Evolutionary conservation across 1,140 invertebrate genomes (phyloP), one percentile per base, ranked within the genome.

Genomic region (Heliconius hermathena): DNA sequence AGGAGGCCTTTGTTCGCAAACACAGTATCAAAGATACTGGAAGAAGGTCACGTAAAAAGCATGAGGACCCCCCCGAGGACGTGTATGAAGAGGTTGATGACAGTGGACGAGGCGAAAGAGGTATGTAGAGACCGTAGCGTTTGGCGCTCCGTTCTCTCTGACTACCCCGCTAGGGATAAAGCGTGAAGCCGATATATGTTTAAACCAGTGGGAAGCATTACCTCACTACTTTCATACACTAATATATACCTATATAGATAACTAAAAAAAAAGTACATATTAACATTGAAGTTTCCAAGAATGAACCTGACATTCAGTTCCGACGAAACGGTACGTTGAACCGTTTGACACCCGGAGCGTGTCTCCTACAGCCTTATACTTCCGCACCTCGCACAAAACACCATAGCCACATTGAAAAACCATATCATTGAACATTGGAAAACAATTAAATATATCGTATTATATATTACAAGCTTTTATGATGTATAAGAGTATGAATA

Each of bases 321-420:
- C 49, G 46, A 60, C 2, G 16, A 49, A 75, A 54, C 41, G 57
- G 84, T 79, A 74, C 81, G 76, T 80, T 82, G 82, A 86, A 82
- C 83, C 74, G 80, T 52, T 77, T 77, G 46, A 78, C 41, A 38
- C 80, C 46, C 75, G 76, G 78, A 84, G 80, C 86, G 84, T 87
- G 80, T 86, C 81, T 86, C 84, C 83, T 83, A 79, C 75, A 75
- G 49, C 78, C 75, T 82, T 70, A 78, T 70, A 76, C 75, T 81
- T 82, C 81, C 81, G 81, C 74, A 81, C 60, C 60, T 66, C 22
- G 22, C 22, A 66, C 22, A 66, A 26, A 29, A 16, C 60, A 57
- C 54, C n/a, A n/a, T 13, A 9, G 8, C 20, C 11, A 57, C 54
- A 66, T 16, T 26, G 11, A 18, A 18, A 16, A 49, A 16, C n/a